Conservation (phyloP, 2,888 invertebrate genomes). For the Stenodema calcarata region DNA sequence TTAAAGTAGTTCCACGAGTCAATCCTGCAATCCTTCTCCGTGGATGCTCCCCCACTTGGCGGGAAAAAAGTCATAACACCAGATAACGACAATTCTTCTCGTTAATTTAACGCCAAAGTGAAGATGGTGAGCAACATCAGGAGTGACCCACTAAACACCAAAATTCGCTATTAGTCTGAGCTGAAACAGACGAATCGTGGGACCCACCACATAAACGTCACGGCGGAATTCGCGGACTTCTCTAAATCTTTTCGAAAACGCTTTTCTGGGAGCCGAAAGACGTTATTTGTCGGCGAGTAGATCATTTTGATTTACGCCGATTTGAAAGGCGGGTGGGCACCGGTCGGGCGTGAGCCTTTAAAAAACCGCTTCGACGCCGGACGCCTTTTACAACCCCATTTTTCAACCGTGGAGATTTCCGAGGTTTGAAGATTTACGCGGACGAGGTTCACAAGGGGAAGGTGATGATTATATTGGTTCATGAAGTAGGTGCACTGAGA, state of each 20-base stretch:
- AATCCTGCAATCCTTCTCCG: no score
- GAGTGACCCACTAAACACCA: no score
- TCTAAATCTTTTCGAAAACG: neutral
- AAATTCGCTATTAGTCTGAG: no score
- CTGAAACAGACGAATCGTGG: neutral
- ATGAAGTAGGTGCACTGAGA: no score
- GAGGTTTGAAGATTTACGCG: neutral
- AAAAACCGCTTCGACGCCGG: neutral
- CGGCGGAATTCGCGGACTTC: neutral
- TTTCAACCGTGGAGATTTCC: neutral
- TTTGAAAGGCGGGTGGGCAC: conserved; percentile 1
- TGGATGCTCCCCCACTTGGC: no score
- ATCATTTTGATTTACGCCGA: neutral
- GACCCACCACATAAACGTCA: neutral
- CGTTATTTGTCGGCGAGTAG: conserved; percentile 11
- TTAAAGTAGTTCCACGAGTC: no score
- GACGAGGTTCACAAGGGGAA: no score
- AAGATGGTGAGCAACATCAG: no score
- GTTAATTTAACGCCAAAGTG: no score
- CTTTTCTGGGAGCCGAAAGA: neutral
- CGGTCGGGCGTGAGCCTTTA: neutral
- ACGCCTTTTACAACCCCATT: neutral
- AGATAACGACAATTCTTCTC: no score
- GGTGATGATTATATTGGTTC: no score
- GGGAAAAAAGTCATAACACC: no score